A percentile compares a stretch with the other conserved stretches of the same genome.
phyloP scores from a whole-genome alignment of 2,797 vertebrate genomes.

The Spheniscus humboldti region DNA sequence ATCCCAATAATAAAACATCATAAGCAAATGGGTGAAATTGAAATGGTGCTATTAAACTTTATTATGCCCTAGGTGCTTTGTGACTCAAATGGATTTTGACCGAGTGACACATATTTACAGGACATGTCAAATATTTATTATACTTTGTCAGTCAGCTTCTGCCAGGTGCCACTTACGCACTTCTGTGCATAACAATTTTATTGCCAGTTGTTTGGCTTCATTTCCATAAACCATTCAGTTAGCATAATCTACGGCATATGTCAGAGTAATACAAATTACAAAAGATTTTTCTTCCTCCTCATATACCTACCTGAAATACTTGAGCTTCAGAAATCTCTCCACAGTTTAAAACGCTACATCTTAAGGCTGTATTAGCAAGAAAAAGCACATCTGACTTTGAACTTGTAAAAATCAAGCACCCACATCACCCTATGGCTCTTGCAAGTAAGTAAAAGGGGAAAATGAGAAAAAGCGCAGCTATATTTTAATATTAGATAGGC shows the following conservation, averaged over 20 bases:
- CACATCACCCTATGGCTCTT: neutral
- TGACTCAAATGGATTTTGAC: neutral
- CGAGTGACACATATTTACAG: neutral
- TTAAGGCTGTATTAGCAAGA: neutral
- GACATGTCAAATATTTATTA: slow-evolving; percentile 7
- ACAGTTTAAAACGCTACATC: neutral
- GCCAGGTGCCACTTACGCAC: slow-evolving; percentile 37
- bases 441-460: neutral
- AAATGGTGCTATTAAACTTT: slow-evolving; percentile 4
- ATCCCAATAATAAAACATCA: neutral
- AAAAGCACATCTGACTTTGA: neutral
- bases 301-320: neutral
- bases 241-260: neutral
- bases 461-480: neutral
- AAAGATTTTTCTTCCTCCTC: neutral
- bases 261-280: neutral
- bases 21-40: neutral
- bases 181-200: neutral
- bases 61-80: neutral
- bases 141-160: slow-evolving; percentile 18
- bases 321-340: neutral
- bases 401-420: neutral
- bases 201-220: neutral
- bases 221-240: slow-evolving; percentile 4
- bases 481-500: neutral